These are phyloP conservation scores for Champsocephalus gunnari DNA, from an alignment of 2,797 vertebrate genomes.

Conservation along the genomic window DNA sequence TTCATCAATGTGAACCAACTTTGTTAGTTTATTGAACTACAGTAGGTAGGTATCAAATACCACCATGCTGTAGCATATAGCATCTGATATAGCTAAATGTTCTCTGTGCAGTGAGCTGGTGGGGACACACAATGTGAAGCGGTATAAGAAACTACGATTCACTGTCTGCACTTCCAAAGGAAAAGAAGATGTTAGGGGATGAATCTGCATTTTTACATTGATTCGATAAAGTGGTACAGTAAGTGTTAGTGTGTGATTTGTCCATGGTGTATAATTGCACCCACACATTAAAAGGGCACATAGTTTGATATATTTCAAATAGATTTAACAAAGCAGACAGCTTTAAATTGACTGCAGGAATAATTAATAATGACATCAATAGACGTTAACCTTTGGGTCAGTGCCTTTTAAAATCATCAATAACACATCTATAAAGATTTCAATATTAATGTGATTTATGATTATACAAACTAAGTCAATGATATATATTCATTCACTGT, in stretches of 20 bases:
- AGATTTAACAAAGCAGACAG: conserved; percentile 11
- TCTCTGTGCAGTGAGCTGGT: neutral
- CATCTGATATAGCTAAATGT: no score
- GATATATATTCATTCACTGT: conserved; percentile 31
- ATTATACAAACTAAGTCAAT: conserved; percentile 31
- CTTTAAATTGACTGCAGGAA: conserved; percentile 24
- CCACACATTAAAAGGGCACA: conserved; percentile 1
- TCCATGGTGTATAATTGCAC: conserved; percentile 14
- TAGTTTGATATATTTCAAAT: conserved; percentile 29
- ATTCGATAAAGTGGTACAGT: conserved; percentile 14
- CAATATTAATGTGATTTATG: conserved; percentile 18
- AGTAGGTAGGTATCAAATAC: neutral
- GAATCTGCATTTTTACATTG: conserved; percentile 9
- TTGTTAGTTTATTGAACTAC: neutral
- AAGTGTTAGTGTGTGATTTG: conserved; percentile 27
- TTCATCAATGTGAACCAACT: neutral
- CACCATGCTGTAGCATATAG: conserved; percentile 2
- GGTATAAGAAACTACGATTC: neutral
- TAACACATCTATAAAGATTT: conserved; percentile 10
- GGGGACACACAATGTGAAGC: conserved; percentile 3
- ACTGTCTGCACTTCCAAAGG: neutral
- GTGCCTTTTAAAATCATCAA: conserved; percentile 6
- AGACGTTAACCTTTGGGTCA: conserved; percentile 19
- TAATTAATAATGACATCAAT: conserved; percentile 10
- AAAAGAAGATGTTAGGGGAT: neutral